Evolutionary conservation across 2,888 invertebrate species (phyloP), one percentile per base, ranked within the genome.

Genomic region (Operophtera brumata): DNA sequence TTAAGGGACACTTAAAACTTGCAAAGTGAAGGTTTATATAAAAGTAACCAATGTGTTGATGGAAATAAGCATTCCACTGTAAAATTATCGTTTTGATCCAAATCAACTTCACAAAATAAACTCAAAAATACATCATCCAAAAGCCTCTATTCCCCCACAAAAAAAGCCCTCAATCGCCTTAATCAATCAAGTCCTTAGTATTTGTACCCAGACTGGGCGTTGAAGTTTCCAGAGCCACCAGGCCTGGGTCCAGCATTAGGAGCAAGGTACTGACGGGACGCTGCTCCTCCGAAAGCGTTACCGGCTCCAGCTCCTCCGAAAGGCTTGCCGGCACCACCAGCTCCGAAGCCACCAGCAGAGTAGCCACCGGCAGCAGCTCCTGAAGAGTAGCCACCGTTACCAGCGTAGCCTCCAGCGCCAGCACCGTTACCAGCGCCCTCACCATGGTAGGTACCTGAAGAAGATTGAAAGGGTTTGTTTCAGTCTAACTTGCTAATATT

Each of bases 201-300:
- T 57, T 71, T 78, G 82, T 90, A 90, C 30, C 90, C 90, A 51
- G 86, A 73, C 62, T 85, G 87, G 11, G 87, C 64, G 78, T 87
- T 89, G 82, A 80, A 90, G 80, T 84, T 90, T 1, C 89, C 88
- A 34, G 78, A 79, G 8, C 87, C 88, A 0, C 85, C 81, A 0
- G 83, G 83, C 14, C 85, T 69, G 14, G 79, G 66, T 0, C 84
- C 87, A 51, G 84, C 79, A 61, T 83, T 86, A 51, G 89, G 89
- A 0, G 88, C 73, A 32, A 90, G 74, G 75, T 90, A 90, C 55
- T 90, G 89, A 42, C 89, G 84, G 13, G 88, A 86, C 0, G 85
- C 73, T 0, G 82, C 82, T 6, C 75, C 81, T 36, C 79, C 77
- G 55, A 78, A 76, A 13, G 35, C 64, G 25, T 71, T 73, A 9